Percentiles rank a stretch among this genome's conserved stretches.
These are phyloP conservation scores for Artemisiospiza belli DNA, from an alignment of 2,113 vertebrate genomes.

Conservation along the genomic window DNA sequence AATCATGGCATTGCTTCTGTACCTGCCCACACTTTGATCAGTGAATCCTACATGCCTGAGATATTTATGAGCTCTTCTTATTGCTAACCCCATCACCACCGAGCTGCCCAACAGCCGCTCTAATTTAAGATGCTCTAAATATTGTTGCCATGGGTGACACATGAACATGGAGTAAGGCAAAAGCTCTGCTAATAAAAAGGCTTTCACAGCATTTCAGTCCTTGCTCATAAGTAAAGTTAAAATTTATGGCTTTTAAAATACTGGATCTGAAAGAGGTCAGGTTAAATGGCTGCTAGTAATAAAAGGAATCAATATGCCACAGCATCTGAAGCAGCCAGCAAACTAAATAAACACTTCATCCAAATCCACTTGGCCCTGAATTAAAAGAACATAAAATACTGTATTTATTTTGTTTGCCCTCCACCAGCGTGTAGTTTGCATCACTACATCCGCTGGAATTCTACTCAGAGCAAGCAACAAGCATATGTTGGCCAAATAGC, in stretches of 20 bases:
- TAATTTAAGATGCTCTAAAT: slow-evolving; percentile 76
- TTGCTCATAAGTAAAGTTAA: slow-evolving; percentile 78
- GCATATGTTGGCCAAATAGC: slow-evolving; percentile 69
- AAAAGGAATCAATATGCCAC: slow-evolving; percentile 82
- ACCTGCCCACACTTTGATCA: slow-evolving; percentile 27
- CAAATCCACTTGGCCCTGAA: slow-evolving; percentile 84
- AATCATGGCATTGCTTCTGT: not conserved
- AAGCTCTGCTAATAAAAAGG: slow-evolving; percentile 79
- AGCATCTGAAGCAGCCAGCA: slow-evolving; percentile 78
- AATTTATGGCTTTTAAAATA: slow-evolving; percentile 85
- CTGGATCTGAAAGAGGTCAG: slow-evolving; percentile 80
- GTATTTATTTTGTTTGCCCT: slow-evolving; percentile 80
- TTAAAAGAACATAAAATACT: slow-evolving; percentile 85
- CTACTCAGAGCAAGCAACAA: slow-evolving; percentile 63
- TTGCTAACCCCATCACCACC: not conserved
- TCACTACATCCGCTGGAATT: slow-evolving; percentile 51
- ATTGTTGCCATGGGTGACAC: slow-evolving; percentile 77
- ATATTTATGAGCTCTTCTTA: slow-evolving; percentile 51
- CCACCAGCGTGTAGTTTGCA: slow-evolving; percentile 67
- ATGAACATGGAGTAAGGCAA: slow-evolving; percentile 59
- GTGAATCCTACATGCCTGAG: slow-evolving; percentile 11
- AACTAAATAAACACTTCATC: slow-evolving; percentile 87
- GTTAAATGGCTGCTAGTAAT: slow-evolving; percentile 81
- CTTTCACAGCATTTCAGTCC: slow-evolving; percentile 77
- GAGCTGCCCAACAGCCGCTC: slow-evolving; percentile 51